Percentiles rank a stretch among this genome's conserved stretches.
Conservation (phyloP, 2,888 invertebrate species). For the Listrodromus nycthemerus region DNA sequence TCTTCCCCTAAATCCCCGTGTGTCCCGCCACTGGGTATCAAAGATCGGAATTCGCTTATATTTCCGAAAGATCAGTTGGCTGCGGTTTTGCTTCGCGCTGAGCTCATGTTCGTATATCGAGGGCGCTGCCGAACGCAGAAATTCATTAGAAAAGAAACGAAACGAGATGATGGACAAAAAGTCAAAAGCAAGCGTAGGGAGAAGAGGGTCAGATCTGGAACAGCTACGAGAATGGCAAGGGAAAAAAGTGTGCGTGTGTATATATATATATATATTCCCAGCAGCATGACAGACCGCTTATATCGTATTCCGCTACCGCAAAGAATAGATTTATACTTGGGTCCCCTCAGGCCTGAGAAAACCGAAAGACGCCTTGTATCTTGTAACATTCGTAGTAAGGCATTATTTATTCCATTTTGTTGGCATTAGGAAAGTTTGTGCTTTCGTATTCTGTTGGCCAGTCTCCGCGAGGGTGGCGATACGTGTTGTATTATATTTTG, state of each 20-base stretch:
- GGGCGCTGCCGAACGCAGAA: conserved; percentile 22
- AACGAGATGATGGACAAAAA: conserved; percentile 60
- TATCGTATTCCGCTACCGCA: conserved; percentile 79
- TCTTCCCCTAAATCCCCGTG: conserved; percentile 8
- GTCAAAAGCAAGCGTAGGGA: conserved; percentile 32
- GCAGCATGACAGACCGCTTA: conserved; percentile 73
- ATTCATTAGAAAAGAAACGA: conserved; percentile 47
- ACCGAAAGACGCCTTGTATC: conserved; percentile 35
- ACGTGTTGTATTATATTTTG: conserved; percentile 30
- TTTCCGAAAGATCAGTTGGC: conserved; percentile 4
- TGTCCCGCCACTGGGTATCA: not conserved
- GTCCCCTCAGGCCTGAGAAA: conserved; percentile 66
- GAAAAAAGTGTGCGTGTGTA: not conserved
- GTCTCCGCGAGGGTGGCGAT: conserved; percentile 24
- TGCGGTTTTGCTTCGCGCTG: not conserved
- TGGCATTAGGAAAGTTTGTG: conserved; percentile 68
- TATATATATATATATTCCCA: conserved; percentile 39
- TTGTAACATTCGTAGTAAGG: conserved; percentile 58
- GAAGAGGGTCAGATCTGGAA: conserved; percentile 51
- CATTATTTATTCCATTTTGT: conserved; percentile 76
- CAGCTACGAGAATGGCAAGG: conserved; percentile 16
- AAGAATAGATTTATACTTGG: conserved; percentile 80
- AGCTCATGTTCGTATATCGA: not conserved
- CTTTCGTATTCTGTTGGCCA: conserved; percentile 35
- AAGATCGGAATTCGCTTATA: conserved; percentile 45